Base-by-base conservation (phyloP, 2,113 vertebrate species). In the Sorex fumeus region DNA sequence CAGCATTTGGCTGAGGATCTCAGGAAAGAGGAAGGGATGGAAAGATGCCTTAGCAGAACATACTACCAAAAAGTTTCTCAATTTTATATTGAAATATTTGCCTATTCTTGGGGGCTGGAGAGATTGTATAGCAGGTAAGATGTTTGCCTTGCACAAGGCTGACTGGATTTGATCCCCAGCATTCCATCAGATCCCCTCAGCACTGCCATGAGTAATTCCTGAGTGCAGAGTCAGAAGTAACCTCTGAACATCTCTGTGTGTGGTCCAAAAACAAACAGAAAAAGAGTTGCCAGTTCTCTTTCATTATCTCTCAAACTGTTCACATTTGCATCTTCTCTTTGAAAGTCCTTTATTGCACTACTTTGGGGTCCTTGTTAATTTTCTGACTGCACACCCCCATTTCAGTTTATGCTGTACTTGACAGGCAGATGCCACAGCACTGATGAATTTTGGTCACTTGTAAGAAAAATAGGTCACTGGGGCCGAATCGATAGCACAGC, bases 81-180 rank as follows among this genome's bases (percentile, higher is more conserved):
- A 32, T 76, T 87, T 92, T 77, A 45, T 72, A 79, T 40, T 77
- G 45, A 88, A 91, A 50, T 25, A 84, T 62, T 76, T 79, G 30
- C 11, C 47, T 28, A 15, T 66, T 47, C 93, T 53, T 53, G 18
- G 13, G 53, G 53, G 40, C 53, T 53, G 53, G 53, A 53, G 53
- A 53, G 13, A 53, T 53, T 16, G 18, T 15, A 53, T 2, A 53
- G 53, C 53, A 53, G 53, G 53, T 53, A 53, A 12, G 53, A 53
- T 19, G 18, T 12, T 16, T 53, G 53, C 53, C 53, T 53, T 53
- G 8, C 53, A 53, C 18, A 12, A 53, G 53, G 53, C 53, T 16
- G 53, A 53, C 53, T 10, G 13, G 13, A 19, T 53, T 53, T 53
- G 18, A 53, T 15, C 53, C 53, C 53, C 18, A 19, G 18, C 18